Conservation (phyloP, 2,113 vertebrate genomes). For the Aythya baeri region DNA sequence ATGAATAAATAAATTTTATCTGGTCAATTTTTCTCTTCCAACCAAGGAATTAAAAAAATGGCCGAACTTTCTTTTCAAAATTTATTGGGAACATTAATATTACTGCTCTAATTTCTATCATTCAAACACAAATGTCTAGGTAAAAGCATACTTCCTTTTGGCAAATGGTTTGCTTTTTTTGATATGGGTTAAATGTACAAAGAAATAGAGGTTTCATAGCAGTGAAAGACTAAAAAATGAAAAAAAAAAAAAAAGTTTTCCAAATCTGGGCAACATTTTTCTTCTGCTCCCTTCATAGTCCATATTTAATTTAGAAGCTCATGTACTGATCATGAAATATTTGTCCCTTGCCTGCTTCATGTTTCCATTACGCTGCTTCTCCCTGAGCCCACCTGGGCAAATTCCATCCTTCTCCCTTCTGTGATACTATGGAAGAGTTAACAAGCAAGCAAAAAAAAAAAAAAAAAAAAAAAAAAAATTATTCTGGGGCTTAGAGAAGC, state of each 20-base stretch:
- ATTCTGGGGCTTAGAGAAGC: background rate
- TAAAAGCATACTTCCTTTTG: background rate
- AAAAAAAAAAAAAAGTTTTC: background rate
- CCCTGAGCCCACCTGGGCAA: background rate
- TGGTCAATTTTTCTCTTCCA: background rate
- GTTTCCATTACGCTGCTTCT: background rate
- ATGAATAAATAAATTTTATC: background rate
- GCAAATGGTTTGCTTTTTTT: background rate
- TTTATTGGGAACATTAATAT: background rate
- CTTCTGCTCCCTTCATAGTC: background rate
- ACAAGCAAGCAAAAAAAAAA: background rate
- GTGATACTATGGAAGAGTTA: background rate
- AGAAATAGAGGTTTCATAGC: background rate
- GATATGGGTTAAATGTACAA: background rate
- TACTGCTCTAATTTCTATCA: background rate
- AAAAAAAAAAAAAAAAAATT: background rate
- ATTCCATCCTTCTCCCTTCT: background rate
- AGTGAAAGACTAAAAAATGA: background rate
- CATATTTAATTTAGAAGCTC: background rate
- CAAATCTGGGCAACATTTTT: background rate
- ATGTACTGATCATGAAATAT: background rate
- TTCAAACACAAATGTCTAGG: background rate
- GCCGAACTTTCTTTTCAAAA: background rate
- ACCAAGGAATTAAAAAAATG: background rate
- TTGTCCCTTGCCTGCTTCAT: background rate